A percentile compares a stretch with the other conserved stretches of the same genome.
Evolutionary conservation across 1,140 invertebrate species (phyloP).

Genomic region (Hyposmocoma kahamanoa): DNA sequence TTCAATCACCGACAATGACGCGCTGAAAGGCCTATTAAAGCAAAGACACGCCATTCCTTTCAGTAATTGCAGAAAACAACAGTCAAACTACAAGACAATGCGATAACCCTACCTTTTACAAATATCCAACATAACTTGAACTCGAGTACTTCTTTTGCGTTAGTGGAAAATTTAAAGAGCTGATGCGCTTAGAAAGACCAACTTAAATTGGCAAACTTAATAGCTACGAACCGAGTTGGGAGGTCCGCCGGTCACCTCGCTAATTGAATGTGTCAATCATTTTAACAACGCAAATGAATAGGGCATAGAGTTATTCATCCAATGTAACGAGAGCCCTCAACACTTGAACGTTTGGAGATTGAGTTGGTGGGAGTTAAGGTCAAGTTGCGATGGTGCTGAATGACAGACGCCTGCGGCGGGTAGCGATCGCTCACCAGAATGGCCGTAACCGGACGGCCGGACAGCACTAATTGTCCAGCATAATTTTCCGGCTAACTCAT

Average conservation of each 20-base stretch:
- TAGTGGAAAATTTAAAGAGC: neutral
- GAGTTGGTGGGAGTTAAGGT: slow-evolving; percentile 23
- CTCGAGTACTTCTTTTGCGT: slow-evolving; percentile 2
- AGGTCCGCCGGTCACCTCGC: slow-evolving; percentile 70
- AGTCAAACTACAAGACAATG: slow-evolving; percentile 52
- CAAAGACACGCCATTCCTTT: slow-evolving; percentile 58
- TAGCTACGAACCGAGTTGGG: slow-evolving; percentile 62
- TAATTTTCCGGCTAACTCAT: slow-evolving; percentile 62
- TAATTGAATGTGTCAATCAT: slow-evolving; percentile 75
- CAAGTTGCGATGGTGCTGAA: slow-evolving; percentile 26
- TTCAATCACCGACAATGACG: slow-evolving; percentile 7
- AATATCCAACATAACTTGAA: slow-evolving; percentile 30
- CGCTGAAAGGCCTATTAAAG: slow-evolving; percentile 62
- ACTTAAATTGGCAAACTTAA: slow-evolving; percentile 28
- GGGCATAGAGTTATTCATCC: slow-evolving; percentile 52
- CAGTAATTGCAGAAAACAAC: slow-evolving; percentile 68
- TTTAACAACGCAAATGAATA: slow-evolving; percentile 74
- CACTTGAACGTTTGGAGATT: slow-evolving; percentile 21
- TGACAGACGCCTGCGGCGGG: slow-evolving; percentile 45
- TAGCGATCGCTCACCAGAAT: slow-evolving; percentile 50
- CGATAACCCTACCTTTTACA: slow-evolving; percentile 34
- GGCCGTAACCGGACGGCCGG: slow-evolving; percentile 36
- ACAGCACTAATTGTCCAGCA: slow-evolving; percentile 56
- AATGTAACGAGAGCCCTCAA: slow-evolving; percentile 36
- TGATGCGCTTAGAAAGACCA: slow-evolving; percentile 15